These are phyloP conservation scores for Myiopsitta monachus DNA, from an alignment of 2,113 vertebrate species.

Conservation along the genomic window DNA sequence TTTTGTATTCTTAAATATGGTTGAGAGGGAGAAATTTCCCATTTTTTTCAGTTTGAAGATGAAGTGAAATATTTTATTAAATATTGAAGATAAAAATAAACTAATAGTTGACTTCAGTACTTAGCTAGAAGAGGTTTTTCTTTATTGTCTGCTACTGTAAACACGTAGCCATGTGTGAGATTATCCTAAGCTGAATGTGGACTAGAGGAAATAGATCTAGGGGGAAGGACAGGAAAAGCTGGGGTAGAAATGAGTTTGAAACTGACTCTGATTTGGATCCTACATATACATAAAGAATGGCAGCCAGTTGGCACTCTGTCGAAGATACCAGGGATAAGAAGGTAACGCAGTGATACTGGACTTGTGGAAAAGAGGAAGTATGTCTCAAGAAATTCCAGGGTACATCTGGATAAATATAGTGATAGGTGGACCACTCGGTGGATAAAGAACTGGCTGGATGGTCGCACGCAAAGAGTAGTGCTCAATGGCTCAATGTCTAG, in stretches of 20 bases:
- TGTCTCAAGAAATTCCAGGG: neutral
- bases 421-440: no score
- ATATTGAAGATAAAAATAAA: neutral
- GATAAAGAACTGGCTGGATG: no score
- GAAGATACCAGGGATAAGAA: neutral
- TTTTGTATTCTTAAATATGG: neutral
- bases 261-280: neutral
- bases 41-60: neutral
- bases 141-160: neutral
- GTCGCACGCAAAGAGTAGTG: no score
- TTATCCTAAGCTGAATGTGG: neutral
- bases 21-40: rapidly evolving
- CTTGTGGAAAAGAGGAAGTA: neutral
- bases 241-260: neutral
- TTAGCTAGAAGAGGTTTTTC: neutral
- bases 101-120: neutral
- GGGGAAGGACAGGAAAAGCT: neutral
- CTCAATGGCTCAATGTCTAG: no score
- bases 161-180: neutral
- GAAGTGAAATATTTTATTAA: neutral
- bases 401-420: neutral
- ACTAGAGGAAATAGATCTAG: neutral
- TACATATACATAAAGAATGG: neutral
- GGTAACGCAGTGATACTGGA: no score
- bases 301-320: neutral